These are phyloP conservation scores for Choloepus hoffmanni DNA, from an alignment of 2,113 vertebrate species.

Conservation along the genomic window DNA sequence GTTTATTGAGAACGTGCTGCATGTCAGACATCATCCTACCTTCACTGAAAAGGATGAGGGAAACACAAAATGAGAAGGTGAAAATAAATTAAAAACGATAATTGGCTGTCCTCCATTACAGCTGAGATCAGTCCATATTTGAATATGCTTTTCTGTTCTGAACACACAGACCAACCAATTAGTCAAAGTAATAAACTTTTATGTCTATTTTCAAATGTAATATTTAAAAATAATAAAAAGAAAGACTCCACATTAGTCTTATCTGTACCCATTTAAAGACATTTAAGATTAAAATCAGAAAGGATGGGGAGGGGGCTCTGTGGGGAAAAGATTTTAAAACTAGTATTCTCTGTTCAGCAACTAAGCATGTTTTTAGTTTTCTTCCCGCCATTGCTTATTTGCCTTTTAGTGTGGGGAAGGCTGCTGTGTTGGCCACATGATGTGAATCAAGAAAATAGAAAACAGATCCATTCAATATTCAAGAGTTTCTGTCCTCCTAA, in stretches of 20 bases:
- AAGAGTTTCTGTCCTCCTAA: background rate
- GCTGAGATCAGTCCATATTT: background rate
- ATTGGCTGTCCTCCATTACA: background rate
- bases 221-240: background rate
- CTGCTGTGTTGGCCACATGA: background rate
- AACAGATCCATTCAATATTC: background rate
- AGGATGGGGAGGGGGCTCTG: background rate
- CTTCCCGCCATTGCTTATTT: background rate
- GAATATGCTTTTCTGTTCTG: background rate
- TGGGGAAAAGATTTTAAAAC: background rate
- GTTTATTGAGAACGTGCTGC: background rate
- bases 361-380: background rate
- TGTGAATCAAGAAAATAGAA: constrained; percentile 36
- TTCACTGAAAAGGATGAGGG: background rate
- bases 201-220: background rate
- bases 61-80: background rate
- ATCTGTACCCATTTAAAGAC: background rate
- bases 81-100: background rate
- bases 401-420: background rate
- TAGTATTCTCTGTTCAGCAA: background rate
- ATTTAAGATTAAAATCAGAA: background rate
- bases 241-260: background rate
- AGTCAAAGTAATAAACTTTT: background rate
- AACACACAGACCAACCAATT: background rate
- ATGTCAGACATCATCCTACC: background rate